These are phyloP conservation scores for Rallus limicola DNA, from an alignment of 2,113 vertebrate species.

Conservation along the genomic window DNA sequence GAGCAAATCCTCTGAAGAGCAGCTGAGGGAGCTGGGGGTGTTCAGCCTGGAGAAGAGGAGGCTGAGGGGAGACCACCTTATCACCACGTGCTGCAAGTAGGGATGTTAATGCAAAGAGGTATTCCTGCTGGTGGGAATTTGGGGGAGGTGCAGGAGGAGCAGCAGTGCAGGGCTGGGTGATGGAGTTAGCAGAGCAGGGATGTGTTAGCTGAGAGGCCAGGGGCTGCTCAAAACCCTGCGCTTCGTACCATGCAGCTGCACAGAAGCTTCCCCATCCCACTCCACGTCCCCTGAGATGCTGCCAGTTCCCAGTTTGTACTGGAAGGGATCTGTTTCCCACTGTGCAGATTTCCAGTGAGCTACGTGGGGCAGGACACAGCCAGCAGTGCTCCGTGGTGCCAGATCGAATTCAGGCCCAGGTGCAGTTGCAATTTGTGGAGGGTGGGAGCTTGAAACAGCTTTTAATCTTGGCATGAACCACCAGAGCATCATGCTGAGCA, in stretches of 20 bases:
- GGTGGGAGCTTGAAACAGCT: background rate
- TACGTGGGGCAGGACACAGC: background rate
- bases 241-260: background rate
- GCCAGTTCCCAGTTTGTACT: background rate
- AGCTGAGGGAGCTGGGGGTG: too few species aligned
- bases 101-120: background rate
- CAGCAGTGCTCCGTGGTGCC: background rate
- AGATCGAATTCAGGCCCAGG: background rate
- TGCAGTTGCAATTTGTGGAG: background rate
- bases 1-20: too few species aligned
- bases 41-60: too few species aligned
- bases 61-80: too few species aligned
- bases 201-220: background rate
- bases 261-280: too few species aligned
- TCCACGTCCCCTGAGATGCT: background rate
- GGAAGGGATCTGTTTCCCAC: background rate
- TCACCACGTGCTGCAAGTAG: background rate
- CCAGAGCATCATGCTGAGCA: background rate
- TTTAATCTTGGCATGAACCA: background rate
- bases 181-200: background rate
- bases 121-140: rapidly evolving
- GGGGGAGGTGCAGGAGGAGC: background rate
- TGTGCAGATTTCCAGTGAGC: background rate
- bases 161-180: background rate
- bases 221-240: background rate